Evolutionary conservation across 2,888 invertebrate species (phyloP).

Genomic region (Aricia artaxerxes): DNA sequence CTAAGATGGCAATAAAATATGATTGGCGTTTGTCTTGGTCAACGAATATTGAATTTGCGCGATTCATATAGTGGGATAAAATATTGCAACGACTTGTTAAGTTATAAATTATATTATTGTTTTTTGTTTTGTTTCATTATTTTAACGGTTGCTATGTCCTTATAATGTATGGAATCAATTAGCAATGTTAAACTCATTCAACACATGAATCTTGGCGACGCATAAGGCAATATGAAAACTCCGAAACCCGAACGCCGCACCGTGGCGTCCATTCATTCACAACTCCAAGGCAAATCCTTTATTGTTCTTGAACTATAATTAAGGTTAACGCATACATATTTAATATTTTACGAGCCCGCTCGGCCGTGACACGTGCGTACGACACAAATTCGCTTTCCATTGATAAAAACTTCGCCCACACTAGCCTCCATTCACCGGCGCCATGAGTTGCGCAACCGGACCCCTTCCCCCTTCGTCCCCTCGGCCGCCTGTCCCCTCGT

Average conservation of each 20-base stretch:
- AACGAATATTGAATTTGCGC: background rate
- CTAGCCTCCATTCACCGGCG: slow-evolving; percentile 74
- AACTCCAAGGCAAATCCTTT: slow-evolving; percentile 24
- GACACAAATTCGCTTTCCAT: slow-evolving; percentile 76
- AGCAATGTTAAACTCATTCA: background rate
- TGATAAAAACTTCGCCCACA: slow-evolving; percentile 77
- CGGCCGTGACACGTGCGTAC: slow-evolving; percentile 77
- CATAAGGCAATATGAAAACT: background rate
- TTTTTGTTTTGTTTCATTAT: background rate
- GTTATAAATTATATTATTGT: background rate
- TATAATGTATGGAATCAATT: background rate
- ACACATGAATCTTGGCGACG: background rate
- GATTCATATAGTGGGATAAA: background rate
- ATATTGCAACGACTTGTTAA: background rate
- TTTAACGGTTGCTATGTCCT: background rate
- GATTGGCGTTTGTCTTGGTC: background rate
- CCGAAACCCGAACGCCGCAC: background rate
- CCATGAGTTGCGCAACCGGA: slow-evolving; percentile 69
- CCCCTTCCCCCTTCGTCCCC: slow-evolving; percentile 40
- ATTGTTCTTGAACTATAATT: slow-evolving; percentile 29
- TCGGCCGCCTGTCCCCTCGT: slow-evolving; percentile 36
- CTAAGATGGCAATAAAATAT: background rate
- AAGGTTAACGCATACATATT: slow-evolving; percentile 58
- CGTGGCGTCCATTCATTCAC: slow-evolving; percentile 17
- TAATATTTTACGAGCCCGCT: slow-evolving; percentile 52